Conservation (phyloP, 2,113 vertebrate species). For the Orcinus orca region DNA sequence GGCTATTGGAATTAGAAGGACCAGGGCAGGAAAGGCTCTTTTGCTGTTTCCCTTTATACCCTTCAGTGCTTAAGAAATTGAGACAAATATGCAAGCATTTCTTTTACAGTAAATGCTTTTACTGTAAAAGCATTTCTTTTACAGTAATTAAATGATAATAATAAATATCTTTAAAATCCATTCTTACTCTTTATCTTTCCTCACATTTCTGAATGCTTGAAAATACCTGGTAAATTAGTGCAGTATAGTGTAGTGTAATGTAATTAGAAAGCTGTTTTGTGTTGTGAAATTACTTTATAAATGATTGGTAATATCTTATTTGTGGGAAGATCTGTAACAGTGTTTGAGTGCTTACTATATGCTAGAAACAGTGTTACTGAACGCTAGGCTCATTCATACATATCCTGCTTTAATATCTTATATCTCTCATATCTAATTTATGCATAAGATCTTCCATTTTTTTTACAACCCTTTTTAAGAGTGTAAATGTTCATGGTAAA, state of each 20-base stretch:
- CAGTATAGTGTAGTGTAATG: background rate
- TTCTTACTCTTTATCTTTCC: slow-evolving; percentile 9
- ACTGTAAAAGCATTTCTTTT: background rate
- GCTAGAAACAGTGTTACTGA: background rate
- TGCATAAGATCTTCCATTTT: background rate
- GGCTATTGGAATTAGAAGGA: background rate
- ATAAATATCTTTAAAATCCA: background rate
- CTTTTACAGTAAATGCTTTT: background rate
- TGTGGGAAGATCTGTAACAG: background rate
- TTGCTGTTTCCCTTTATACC: slow-evolving; percentile 22
- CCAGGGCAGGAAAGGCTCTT: background rate
- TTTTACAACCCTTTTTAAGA: background rate
- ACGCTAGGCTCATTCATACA: background rate
- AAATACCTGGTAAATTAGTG: background rate
- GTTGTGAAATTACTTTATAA: background rate
- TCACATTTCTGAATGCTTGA: slow-evolving; percentile 9
- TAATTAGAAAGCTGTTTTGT: slow-evolving; percentile 29
- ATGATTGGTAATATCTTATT: background rate
- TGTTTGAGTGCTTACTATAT: background rate
- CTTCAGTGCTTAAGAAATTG: slow-evolving; percentile 1
- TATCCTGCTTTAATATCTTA: background rate
- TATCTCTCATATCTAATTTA: background rate
- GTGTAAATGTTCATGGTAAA: background rate
- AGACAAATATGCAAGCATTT: background rate
- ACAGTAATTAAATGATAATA: background rate